Percentiles rank a stretch among this genome's conserved stretches.
Evolutionary conservation across 2,888 invertebrate species (phyloP).

Genomic region (Chaitophorus viminalis): DNA sequence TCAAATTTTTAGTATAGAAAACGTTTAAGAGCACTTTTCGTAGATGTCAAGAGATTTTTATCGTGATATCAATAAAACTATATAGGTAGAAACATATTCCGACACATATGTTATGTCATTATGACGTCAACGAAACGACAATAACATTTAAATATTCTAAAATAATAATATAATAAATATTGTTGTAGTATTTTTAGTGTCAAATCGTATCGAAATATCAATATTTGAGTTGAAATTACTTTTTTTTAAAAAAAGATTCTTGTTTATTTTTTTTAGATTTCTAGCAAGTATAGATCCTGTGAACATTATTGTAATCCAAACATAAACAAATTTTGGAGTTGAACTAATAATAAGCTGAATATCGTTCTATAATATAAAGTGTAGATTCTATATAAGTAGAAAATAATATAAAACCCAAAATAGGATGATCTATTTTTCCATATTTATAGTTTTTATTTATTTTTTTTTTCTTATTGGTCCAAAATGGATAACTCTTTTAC

Average conservation of each 20-base stretch:
- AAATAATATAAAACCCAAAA: background rate
- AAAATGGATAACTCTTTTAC: slow-evolving; percentile 11
- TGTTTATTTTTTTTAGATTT: background rate
- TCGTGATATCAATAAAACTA: background rate
- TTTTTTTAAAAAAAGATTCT: background rate
- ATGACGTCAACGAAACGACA: too few relatives aligned
- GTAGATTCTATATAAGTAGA: background rate
- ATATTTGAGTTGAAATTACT: background rate
- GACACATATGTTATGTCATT: too few relatives aligned
- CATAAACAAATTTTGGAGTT: background rate
- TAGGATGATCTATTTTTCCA: background rate
- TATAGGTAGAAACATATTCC: background rate
- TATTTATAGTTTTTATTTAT: background rate
- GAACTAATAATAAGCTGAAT: too few relatives aligned
- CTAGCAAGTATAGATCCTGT: background rate
- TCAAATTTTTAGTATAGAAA: too few relatives aligned
- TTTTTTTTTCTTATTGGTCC: background rate
- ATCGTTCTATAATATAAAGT: too few relatives aligned
- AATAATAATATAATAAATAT: too few relatives aligned
- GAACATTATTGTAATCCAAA: background rate
- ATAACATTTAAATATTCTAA: too few relatives aligned
- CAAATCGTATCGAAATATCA: too few relatives aligned
- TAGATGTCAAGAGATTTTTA: too few relatives aligned
- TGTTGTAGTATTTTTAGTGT: too few relatives aligned
- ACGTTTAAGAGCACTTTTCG: too few relatives aligned